Base-by-base conservation (phyloP, 2,888 invertebrate species). In the Archips xylosteana region DNA sequence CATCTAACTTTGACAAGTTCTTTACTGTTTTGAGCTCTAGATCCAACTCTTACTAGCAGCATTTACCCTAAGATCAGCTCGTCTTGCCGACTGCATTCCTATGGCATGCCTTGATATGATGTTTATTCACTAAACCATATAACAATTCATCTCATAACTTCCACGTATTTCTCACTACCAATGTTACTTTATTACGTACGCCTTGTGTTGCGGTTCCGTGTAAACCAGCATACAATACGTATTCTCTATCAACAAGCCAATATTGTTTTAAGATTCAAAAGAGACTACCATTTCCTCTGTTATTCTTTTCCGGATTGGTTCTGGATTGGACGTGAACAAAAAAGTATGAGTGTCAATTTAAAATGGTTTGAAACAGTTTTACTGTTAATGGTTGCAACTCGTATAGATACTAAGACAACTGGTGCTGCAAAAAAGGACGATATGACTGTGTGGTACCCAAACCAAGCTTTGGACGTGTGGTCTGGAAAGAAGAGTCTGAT, bases 391-490 rank as follows among this genome's bases (percentile, higher is more conserved):
- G 12, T 57, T 32, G 57, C 32, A 10, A 32, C 4, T 10, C 8
- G 9, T 8, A 57, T 57, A 57, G 12, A 57, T 23, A 3, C 12
- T 3, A 12, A 23, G 9, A 6, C 8, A 8, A 15, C 54, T 8
- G 8, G 2, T 5, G 2, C 23, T 2, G 2, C 23, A 4, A 57
- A 57, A 2, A 88, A 49, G 83, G 85, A 62, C 87, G 88, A 3
- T 78, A 87, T 0, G 89, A 90, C 32, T 10, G 32, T 57, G 71
- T 91, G 90, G 91, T 36, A 90, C 2, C 61, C 91, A 0, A 90
- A 89, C 32, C 89, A 87, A 71, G 88, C 88, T 1, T 81, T 92
- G 83, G 92, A 92, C 62, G 75, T 92, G 0, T 92, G 90, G 90
- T 89, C 87, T 23, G 92, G 91, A 0, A 92, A 92, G 61, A 89